These are phyloP conservation scores for Monomorium pharaonis DNA, from an alignment of 1,140 invertebrate genomes.

Conservation along the genomic window DNA sequence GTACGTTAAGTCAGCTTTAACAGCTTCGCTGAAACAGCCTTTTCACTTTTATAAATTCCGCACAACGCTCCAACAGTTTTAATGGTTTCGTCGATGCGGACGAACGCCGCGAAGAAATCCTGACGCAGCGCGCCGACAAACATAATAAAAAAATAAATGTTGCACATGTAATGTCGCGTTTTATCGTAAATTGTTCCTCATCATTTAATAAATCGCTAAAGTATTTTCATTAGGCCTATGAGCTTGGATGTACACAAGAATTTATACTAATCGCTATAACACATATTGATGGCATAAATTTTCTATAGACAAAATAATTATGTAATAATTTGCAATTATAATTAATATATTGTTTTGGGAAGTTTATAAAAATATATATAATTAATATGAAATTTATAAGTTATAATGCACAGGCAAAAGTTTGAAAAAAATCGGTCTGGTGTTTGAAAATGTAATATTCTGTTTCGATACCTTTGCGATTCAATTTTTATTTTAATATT, in stretches of 20 bases:
- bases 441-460: neutral
- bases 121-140: constrained; percentile 2
- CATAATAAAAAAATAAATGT: constrained; percentile 20
- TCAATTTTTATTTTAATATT: neutral
- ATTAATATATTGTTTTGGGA: neutral
- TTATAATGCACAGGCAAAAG: neutral
- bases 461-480: neutral
- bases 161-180: neutral
- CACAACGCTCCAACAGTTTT: constrained; percentile 17
- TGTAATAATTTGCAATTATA: neutral
- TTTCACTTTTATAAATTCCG: constrained; percentile 55
- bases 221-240: neutral
- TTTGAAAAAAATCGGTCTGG: neutral
- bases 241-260: neutral
- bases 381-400: neutral
- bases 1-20: constrained; percentile 49
- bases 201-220: neutral
- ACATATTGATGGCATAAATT: neutral
- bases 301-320: neutral
- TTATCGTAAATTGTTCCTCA: constrained; percentile 2
- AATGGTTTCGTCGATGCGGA: constrained; percentile 20
- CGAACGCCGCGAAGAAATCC: neutral
- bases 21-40: constrained; percentile 42
- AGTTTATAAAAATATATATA: neutral
- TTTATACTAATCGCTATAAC: neutral